These are phyloP conservation scores for Luperina nickerlii DNA, from an alignment of 2,888 invertebrate genomes.

Conservation along the genomic window DNA sequence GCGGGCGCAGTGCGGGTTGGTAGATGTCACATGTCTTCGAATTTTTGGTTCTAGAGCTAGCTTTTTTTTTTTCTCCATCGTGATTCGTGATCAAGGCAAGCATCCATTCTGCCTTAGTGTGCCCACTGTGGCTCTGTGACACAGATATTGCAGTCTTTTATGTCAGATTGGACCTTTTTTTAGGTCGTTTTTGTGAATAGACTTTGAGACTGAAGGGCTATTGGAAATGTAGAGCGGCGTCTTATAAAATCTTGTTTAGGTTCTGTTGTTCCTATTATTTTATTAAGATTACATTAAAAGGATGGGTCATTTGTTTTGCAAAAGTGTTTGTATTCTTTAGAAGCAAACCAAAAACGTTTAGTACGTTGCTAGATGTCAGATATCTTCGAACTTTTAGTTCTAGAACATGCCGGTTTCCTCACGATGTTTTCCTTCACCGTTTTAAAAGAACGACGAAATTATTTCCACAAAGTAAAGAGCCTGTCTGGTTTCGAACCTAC, in stretches of 20 bases:
- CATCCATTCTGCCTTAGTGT: constrained; percentile 64
- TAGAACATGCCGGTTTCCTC: no score
- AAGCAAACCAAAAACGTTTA: no score
- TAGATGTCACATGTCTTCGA: no score
- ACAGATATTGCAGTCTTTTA: constrained; percentile 57
- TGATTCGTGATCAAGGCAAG: constrained; percentile 61
- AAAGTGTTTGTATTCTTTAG: no score
- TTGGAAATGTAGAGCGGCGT: constrained; percentile 1
- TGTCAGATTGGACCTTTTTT: constrained; percentile 53
- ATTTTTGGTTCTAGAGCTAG: constrained; percentile 31
- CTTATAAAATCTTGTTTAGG: background rate
- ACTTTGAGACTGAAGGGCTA: constrained; percentile 22
- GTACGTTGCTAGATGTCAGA: no score
- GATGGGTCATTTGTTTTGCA: no score
- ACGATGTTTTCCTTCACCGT: background rate
- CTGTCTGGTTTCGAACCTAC: background rate
- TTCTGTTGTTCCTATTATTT: background rate
- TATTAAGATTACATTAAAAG: background rate
- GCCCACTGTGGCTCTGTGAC: constrained; percentile 50
- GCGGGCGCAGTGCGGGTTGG: no score
- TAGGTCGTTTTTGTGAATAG: constrained; percentile 45
- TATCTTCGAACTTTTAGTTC: no score
- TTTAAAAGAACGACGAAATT: background rate
- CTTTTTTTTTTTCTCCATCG: constrained; percentile 59
- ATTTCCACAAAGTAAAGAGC: background rate